Evolutionary conservation across 2,797 vertebrate species (phyloP), one percentile per base, ranked within the genome.

Genomic region (Melopsittacus undulatus): DNA sequence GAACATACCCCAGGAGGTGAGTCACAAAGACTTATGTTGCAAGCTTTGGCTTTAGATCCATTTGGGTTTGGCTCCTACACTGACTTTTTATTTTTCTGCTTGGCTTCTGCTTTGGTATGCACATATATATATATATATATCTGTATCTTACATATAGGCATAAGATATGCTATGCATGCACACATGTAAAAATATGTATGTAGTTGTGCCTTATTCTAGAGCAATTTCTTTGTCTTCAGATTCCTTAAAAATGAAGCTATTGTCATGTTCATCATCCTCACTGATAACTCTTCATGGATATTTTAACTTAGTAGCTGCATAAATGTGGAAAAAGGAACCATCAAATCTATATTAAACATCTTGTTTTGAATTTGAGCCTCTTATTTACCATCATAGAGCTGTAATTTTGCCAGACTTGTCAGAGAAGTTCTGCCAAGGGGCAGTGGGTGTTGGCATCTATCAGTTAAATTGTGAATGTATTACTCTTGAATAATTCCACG

Each of bases 1-100:
- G 99, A 99, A 99, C 96, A 98, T 99, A 80, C 99, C 99, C 7
- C 98, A 98, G 91, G 99, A 99, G 99, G 99, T 99, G 94, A 97
- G 98, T 77, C 75, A 66, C 34, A 32, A 34, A 86, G 8, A 48
- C 13, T 1, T 4, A 3, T 2, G 22, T 63, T 34, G 49, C 45
- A 68, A 2, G 15, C 38, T 89, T 56, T 64, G 21, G 4, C 12
- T 75, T 69, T 59, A 59, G 16, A 22, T 68, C 2, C 11, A 62
- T 76, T 56, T 11, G 46, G 3, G 2, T 56, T 74, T 67, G 30
- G 15, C 36, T 92, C 14, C 68, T 72, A 7, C 40, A 32, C 22
- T 52, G 29, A 51, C 19, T 52, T 85, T 48, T 27, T 7, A 20
- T 76, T 79, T 80, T 87, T 67, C 36, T 70, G 34, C 5, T 61